Base-by-base conservation (phyloP, 2,888 invertebrate genomes). In the Lydus trimaculatus region DNA sequence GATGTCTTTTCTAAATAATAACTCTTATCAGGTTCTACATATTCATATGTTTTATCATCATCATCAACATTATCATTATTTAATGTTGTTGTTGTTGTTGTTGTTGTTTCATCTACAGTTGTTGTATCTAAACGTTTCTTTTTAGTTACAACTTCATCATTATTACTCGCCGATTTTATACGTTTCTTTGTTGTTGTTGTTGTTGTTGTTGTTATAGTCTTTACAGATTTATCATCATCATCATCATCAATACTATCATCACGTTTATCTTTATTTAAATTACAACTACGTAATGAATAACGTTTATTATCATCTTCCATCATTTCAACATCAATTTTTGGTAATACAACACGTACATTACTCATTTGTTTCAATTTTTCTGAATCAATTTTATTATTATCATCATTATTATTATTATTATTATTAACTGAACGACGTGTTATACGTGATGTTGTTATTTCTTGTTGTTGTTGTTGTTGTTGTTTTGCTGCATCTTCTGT, bases 401-500 rank as follows among this genome's bases (percentile, higher is more conserved):
- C 66, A 8, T 59, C 28, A 13, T 15, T 15, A 25, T 25, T 15
- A 25, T 25, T 15, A 56, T 52, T 15, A 23, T 52, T 3, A 25
- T 20, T 52, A 52, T 11, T 25, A n/a, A 20, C 11, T 11, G 20
- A 25, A 62, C 68, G 43, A 2, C 20, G 23, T 48, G 60, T 23
- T 43, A 52, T 52, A 43, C 33, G 15, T 33, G n/a, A n/a, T n/a
- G 1, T 33, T 61, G 61, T 39, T 39, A 33, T 11, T 61, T 17
- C 20, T 33, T 20, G 33, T 61, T 8, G 65, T 58, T 28, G 39
- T 64, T 4, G 60, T 25, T 25, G 66, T 43, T 11, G 48, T 15
- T 15, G 65, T 23, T 58, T 80, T 65, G 23, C 72, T 78, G 58
- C 77, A 72, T 80, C 80, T 36, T 78, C 74, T 69, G 80, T 81